Evolutionary conservation across 1,140 invertebrate species (phyloP).

Genomic region (Hycleus cichorii): DNA sequence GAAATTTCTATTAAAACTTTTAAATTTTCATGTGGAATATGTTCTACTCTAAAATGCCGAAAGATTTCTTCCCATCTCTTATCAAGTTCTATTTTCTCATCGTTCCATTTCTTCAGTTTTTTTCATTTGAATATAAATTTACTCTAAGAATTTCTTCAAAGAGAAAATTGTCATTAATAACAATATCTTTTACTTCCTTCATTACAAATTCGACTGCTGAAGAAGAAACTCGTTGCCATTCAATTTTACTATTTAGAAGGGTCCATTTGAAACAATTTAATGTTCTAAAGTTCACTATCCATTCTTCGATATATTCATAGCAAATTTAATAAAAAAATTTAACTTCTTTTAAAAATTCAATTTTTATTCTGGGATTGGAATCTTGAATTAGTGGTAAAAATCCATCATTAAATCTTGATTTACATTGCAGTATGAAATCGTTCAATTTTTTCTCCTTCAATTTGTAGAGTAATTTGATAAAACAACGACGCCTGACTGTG

Average conservation of each 20-base stretch:
- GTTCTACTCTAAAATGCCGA: conserved; percentile 12
- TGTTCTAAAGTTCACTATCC: conserved; percentile 9
- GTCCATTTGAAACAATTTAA: conserved; percentile 9
- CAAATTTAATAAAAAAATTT: conserved; percentile 14
- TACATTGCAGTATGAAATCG: conserved; percentile 13
- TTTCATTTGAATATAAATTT: conserved; percentile 2
- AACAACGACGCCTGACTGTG: conserved; percentile 14
- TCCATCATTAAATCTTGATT: conserved; percentile 10
- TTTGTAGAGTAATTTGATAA: conserved; percentile 11
- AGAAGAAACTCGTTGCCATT: conserved; percentile 5
- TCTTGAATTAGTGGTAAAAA: conserved; percentile 15
- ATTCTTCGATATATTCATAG: conserved; percentile 9
- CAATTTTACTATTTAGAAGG: conserved; percentile 8
- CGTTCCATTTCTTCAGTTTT: conserved; percentile 15
- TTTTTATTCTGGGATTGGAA: conserved; percentile 13
- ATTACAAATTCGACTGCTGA: not conserved
- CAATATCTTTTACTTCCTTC: conserved; percentile 16
- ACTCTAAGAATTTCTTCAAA: conserved; percentile 7
- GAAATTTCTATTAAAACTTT: conserved; percentile 17
- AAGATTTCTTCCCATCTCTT: conserved; percentile 11
- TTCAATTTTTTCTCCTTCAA: not conserved
- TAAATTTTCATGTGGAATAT: conserved; percentile 19
- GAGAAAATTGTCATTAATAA: conserved; percentile 17
- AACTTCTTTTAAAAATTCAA: conserved; percentile 15
- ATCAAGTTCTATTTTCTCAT: conserved; percentile 15